Percentiles rank a stretch among this genome's conserved stretches.
phyloP scores from a whole-genome alignment of 2,113 vertebrate species.

The Pollimyrus isidori region DNA sequence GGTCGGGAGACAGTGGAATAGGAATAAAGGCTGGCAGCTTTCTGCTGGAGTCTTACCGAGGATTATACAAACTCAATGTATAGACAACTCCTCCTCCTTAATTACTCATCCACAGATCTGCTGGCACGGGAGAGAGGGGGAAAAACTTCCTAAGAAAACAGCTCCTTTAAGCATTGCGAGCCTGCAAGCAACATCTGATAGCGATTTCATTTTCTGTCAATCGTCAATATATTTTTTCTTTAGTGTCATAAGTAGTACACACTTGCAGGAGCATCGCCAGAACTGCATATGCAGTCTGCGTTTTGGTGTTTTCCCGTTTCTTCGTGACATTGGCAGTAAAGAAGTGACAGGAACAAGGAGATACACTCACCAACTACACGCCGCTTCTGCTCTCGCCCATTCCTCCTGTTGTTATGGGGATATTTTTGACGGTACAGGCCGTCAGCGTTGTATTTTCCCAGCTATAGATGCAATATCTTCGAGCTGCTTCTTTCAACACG shows the following conservation, averaged over 20 bases:
- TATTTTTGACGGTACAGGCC: constrained; percentile 31
- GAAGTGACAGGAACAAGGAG: constrained; percentile 24
- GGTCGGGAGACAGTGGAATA: constrained; percentile 71
- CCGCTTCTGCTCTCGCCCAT: constrained; percentile 19
- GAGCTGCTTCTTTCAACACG: neutral
- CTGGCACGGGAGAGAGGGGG: constrained; percentile 43
- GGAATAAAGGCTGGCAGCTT: constrained; percentile 51
- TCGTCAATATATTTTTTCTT: constrained; percentile 12
- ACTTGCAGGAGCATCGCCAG: neutral
- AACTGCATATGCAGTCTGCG: neutral
- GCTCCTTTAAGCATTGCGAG: constrained; percentile 31
- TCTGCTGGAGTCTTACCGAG: constrained; percentile 51
- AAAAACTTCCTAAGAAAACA: constrained; percentile 39
- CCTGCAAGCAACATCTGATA: constrained; percentile 24
- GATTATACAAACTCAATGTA: constrained; percentile 66
- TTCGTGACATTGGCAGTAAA: constrained; percentile 32
- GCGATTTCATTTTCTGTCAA: neutral
- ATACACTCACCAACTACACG: constrained; percentile 27
- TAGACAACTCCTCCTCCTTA: constrained; percentile 63
- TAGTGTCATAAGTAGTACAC: constrained; percentile 3
- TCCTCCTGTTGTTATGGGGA: constrained; percentile 24
- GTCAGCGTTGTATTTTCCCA: constrained; percentile 29
- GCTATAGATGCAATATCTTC: neutral
- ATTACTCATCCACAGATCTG: constrained; percentile 58
- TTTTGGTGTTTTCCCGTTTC: constrained; percentile 34